A percentile compares a stretch with the other conserved stretches of the same genome.
These are phyloP conservation scores for Branchinecta lynchi DNA, from an alignment of 1,140 invertebrate species.

Conservation along the genomic window DNA sequence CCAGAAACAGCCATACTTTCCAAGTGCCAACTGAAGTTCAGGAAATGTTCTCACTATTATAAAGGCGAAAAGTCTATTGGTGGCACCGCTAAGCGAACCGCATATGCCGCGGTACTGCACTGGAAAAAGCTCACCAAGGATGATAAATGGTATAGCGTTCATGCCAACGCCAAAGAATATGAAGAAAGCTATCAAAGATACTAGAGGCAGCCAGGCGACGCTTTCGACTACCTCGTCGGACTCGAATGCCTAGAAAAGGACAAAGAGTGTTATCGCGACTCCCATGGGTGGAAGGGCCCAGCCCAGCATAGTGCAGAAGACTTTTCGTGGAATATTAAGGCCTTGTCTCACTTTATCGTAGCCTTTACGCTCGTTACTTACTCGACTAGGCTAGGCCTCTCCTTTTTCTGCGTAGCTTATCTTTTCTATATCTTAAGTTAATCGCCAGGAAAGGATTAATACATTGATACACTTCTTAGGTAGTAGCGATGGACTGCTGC, in stretches of 20 bases:
- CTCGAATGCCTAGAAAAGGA: constrained; percentile 22
- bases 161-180: constrained; percentile 76
- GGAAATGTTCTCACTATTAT: constrained; percentile 44
- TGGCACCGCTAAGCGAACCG: constrained; percentile 31
- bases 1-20: constrained; percentile 46
- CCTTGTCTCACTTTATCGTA: too few species aligned
- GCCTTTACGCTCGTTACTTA: too few species aligned
- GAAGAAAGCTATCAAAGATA: constrained; percentile 66
- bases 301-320: too few species aligned
- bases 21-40: constrained; percentile 38
- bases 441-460: too few species aligned
- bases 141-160: constrained; percentile 35
- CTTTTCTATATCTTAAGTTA: too few species aligned
- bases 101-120: constrained; percentile 31
- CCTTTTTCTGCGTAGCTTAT: too few species aligned
- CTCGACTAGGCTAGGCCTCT: too few species aligned
- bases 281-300: too few species aligned
- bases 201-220: constrained; percentile 61
- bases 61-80: constrained; percentile 35
- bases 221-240: constrained; percentile 31
- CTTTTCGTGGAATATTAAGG: too few species aligned
- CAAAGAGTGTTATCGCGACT: not conserved
- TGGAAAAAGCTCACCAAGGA: constrained; percentile 38
- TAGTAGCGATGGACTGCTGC: too few species aligned
- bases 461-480: too few species aligned